Conservation (phyloP, 2,113 vertebrate species). For the Prionailurus viverrinus region DNA sequence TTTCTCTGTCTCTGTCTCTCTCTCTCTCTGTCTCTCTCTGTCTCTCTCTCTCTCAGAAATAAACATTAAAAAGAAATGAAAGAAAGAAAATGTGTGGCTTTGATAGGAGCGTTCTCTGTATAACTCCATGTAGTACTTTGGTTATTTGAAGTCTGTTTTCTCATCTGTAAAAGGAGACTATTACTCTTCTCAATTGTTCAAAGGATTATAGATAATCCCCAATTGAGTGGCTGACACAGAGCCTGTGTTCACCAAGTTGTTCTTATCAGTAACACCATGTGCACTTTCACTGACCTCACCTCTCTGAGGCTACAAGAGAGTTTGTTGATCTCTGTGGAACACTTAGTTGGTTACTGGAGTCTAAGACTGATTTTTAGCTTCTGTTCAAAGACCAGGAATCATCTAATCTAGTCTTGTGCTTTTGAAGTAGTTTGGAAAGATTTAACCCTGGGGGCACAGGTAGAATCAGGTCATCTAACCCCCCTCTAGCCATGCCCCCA, state of each 20-base stretch:
- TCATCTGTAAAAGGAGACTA: background rate
- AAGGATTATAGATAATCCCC: background rate
- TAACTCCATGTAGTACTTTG: background rate
- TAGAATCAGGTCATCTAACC: background rate
- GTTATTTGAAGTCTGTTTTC: background rate
- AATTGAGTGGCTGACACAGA: background rate
- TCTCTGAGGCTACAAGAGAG: background rate
- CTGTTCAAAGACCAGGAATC: background rate
- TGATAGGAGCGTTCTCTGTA: background rate
- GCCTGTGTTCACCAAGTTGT: background rate
- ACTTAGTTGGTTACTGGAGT: background rate
- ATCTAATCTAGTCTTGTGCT: background rate
- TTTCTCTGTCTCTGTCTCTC: background rate
- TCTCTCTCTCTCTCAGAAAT: background rate
- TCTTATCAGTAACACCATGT: background rate
- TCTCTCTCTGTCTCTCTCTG: background rate
- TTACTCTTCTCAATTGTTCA: background rate
- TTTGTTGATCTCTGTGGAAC: background rate
- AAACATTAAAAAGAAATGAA: background rate
- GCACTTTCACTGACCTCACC: background rate
- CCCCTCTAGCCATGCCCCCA: background rate
- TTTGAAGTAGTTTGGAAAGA: background rate
- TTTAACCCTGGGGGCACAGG: rapidly evolving
- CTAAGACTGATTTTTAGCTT: conserved; percentile 8
- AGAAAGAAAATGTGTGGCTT: background rate